These are phyloP conservation scores for Halichoeres trimaculatus DNA, from an alignment of 2,113 vertebrate genomes.

Conservation along the genomic window DNA sequence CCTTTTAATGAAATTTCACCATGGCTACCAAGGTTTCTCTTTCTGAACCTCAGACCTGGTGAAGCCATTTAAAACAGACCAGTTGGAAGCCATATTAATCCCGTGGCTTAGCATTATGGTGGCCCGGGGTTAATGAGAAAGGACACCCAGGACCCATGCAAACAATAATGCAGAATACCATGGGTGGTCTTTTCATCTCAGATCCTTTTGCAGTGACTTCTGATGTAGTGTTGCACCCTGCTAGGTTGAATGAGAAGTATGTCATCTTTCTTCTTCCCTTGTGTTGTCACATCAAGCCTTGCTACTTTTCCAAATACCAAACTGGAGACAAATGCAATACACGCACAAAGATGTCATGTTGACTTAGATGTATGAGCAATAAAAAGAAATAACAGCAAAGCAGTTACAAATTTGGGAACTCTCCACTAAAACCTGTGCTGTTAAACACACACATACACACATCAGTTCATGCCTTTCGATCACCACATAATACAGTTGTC, in stretches of 20 bases:
- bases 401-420: too few relatives aligned
- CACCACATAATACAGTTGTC: too few relatives aligned
- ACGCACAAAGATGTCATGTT: too few relatives aligned
- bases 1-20: slow-evolving; percentile 23
- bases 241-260: neutral
- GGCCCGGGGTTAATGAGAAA: slow-evolving; percentile 16
- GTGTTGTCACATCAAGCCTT: neutral
- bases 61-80: slow-evolving; percentile 25
- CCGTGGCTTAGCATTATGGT: slow-evolving; percentile 5
- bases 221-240: neutral
- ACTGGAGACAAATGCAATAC: too few relatives aligned
- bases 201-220: neutral
- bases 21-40: neutral
- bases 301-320: too few relatives aligned
- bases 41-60: neutral
- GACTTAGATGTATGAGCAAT: too few relatives aligned
- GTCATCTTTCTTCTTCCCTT: neutral
- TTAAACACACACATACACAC: too few relatives aligned
- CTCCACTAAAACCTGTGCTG: too few relatives aligned
- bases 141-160: neutral
- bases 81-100: slow-evolving; percentile 12
- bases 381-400: too few relatives aligned
- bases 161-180: slow-evolving; percentile 1
- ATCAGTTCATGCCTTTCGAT: too few relatives aligned
- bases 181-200: neutral